phyloP scores from a whole-genome alignment of 2,797 vertebrate species.

The Leontocebus nigricollis region DNA sequence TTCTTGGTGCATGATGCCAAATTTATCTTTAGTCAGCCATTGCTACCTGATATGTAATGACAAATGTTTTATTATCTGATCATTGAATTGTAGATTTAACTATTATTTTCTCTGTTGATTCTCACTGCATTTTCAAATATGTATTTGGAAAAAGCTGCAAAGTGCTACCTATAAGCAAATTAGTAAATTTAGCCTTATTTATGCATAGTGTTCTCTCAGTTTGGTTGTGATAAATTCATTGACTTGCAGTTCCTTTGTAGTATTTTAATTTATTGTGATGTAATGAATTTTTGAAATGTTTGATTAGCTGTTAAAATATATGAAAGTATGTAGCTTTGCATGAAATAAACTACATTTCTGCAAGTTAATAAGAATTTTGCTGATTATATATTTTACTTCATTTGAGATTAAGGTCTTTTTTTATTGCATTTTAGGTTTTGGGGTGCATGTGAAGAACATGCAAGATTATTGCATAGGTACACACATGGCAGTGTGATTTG shows the following conservation, averaged over 20 bases:
- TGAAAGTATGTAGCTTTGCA: constrained; percentile 77
- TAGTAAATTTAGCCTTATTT: constrained; percentile 77
- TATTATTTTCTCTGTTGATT: constrained; percentile 63
- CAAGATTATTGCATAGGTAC: too few species aligned
- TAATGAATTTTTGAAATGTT: constrained; percentile 80
- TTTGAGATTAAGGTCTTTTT: constrained; percentile 5
- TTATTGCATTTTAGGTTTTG: too few species aligned
- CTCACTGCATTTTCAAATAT: constrained; percentile 64
- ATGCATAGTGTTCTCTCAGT: constrained; percentile 61
- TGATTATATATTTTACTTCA: constrained; percentile 38
- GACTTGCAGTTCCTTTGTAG: constrained; percentile 76
- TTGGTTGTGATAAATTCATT: constrained; percentile 77
- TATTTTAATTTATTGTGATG: constrained; percentile 84
- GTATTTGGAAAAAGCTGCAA: constrained; percentile 66
- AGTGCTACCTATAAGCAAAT: constrained; percentile 78
- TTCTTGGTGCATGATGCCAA: constrained; percentile 72
- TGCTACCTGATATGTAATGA: constrained; percentile 43
- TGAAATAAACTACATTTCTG: constrained; percentile 85
- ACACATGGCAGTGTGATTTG: too few species aligned
- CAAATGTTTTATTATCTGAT: constrained; percentile 37
- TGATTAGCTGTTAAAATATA: constrained; percentile 77
- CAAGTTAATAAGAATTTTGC: constrained; percentile 57
- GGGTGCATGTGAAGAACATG: too few species aligned
- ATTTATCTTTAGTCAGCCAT: constrained; percentile 47
- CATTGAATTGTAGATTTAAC: constrained; percentile 49